Conservation (phyloP, 2,797 vertebrate genomes). For the Micrastur ruficollis region DNA sequence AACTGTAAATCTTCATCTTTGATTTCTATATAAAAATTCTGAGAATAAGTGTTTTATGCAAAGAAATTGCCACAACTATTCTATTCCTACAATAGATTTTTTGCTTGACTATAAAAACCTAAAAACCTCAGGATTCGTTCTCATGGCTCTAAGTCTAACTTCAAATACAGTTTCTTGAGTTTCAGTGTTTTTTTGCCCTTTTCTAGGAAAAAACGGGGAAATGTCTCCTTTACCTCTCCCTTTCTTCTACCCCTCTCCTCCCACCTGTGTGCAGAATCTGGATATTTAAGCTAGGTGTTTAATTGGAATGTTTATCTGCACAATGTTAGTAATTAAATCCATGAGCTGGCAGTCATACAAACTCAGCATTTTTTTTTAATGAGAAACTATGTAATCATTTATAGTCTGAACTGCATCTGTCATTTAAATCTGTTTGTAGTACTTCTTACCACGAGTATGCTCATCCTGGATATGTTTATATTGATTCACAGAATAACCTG, state of each 20-base stretch:
- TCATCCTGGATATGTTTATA: not conserved
- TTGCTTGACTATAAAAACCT: not conserved
- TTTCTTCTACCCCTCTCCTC: not conserved
- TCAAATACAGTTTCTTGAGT: not conserved
- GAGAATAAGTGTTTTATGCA: not conserved
- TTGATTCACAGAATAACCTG: not conserved
- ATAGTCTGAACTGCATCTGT: conserved; percentile 47
- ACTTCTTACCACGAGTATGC: not conserved
- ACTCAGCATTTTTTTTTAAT: conserved; percentile 52
- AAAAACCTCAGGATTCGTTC: not conserved
- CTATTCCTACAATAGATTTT: not conserved
- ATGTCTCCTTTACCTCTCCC: not conserved
- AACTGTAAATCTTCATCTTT: not conserved
- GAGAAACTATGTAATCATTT: conserved; percentile 46
- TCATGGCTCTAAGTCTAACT: not conserved
- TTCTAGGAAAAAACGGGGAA: not conserved
- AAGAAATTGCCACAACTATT: conserved; percentile 15
- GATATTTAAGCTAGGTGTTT: conserved; percentile 36
- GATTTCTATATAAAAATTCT: not conserved
- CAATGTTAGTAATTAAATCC: conserved; percentile 52
- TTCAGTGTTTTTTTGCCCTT: not conserved
- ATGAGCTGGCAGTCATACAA: conserved; percentile 48
- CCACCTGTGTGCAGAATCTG: conserved; percentile 10
- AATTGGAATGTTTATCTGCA: conserved; percentile 42
- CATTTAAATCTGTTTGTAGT: conserved; percentile 46